Evolutionary conservation across 1,140 invertebrate genomes (phyloP).

Genomic region (Temnothorax nylanderi): DNA sequence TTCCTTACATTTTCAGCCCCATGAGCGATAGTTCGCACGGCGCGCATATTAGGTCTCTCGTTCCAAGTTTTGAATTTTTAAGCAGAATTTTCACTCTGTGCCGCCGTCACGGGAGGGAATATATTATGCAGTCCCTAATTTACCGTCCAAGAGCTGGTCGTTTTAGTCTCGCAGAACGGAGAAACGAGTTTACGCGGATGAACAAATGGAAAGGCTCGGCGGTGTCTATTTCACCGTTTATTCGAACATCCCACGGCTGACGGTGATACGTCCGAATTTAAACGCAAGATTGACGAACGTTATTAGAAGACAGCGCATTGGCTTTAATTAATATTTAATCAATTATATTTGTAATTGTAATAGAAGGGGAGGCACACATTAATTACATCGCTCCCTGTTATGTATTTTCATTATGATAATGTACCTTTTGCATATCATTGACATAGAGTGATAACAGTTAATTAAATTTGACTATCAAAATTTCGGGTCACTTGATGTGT

Average conservation of each 20-base stretch:
- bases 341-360: neutral
- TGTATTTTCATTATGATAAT: conserved; percentile 14
- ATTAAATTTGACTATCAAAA: conserved; percentile 9
- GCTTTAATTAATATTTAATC: conserved; percentile 2
- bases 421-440: neutral
- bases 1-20: conserved; percentile 50
- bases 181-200: conserved; percentile 44
- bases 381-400: neutral
- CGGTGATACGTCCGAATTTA: neutral
- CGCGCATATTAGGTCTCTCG: conserved; percentile 60
- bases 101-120: conserved; percentile 52
- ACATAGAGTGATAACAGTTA: neutral
- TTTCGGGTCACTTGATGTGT: neutral
- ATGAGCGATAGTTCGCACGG: conserved; percentile 57
- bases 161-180: conserved; percentile 28
- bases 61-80: conserved; percentile 65
- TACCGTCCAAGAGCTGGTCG: conserved; percentile 53
- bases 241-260: neutral
- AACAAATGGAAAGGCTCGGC: conserved; percentile 45
- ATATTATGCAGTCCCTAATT: conserved; percentile 64
- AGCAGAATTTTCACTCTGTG: conserved; percentile 63
- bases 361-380: neutral
- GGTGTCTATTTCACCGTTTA: conserved; percentile 23
- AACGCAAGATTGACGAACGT: neutral
- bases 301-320: neutral